Base-by-base conservation (phyloP, 2,797 vertebrate genomes). In the Poecilia gillii region DNA sequence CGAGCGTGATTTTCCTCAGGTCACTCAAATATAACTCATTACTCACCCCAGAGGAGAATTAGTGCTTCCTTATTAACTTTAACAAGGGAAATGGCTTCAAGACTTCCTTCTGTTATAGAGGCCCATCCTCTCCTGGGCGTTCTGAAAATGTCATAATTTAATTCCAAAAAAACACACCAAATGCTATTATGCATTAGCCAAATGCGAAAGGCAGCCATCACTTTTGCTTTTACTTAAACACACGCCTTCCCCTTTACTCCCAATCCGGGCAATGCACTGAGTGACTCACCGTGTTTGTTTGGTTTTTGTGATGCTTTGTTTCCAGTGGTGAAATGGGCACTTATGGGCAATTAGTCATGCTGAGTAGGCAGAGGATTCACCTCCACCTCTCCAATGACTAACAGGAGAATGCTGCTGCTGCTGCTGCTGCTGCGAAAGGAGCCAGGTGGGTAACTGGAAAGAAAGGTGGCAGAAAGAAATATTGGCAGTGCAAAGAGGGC, bases 281-380 rank as follows among this genome's bases (percentile, higher is more conserved):
- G 87, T 92, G 87, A 93, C 79, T 94, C 93, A 94, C 80, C 72
- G 33, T 92, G 86, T 95, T 92, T 94, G 89, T 95, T 94, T 91
- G 89, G 78, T 85, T 72, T 90, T 89, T 89, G 88, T 83, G 78
- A 89, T 90, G 85, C 90, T 90, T 91, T 92, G 90, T 91, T 94
- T 92, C 89, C 87, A 78, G 76, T 81, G 76, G 88, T 84, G 81
- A 85, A 81, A 88, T 80, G 89, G 86, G 90, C 91, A 93, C 91
- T 93, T 93, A 91, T 79, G 84, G 85, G 84, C 84, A 93, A 94
- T 95, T 95, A 94, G 92, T 94, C 93, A 94, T 85, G 87, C 88
- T 90, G 91, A 93, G 93, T 92, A 89, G 89, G 91, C 93, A 81
- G 88, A 87, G 82, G 87, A 88, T 88, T 92, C 85, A 93, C 90